Evolutionary conservation across 2,888 invertebrate genomes (phyloP).

Genomic region (Maniola hyperantus): DNA sequence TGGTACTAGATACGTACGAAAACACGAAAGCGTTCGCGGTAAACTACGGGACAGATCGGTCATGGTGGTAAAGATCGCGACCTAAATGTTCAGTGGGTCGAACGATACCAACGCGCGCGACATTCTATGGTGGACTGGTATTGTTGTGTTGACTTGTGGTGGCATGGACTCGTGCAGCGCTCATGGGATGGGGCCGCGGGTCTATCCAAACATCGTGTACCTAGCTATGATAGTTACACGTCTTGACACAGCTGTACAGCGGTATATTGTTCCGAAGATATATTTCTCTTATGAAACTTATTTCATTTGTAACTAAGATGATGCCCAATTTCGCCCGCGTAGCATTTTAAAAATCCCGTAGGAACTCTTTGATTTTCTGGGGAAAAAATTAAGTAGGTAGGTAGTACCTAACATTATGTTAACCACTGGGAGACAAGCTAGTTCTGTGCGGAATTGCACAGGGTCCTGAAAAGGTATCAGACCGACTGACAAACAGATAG

Average conservation of each 20-base stretch:
- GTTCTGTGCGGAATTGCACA: no score
- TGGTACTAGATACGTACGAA: not conserved
- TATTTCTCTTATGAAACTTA: not conserved
- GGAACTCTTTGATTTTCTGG: no score
- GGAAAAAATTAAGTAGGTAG: no score
- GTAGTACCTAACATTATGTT: no score
- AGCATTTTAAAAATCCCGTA: no score
- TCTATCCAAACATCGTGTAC: constrained; percentile 59
- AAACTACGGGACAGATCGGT: constrained; percentile 40
- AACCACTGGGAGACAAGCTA: no score
- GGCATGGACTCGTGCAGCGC: constrained; percentile 38
- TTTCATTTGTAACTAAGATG: not conserved
- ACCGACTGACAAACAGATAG: no score
- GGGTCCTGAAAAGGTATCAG: no score
- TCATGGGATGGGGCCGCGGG: constrained; percentile 72
- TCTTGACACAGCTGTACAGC: constrained; percentile 41
- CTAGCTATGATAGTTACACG: constrained; percentile 49
- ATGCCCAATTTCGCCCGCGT: no score
- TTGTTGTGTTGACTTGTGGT: constrained; percentile 40
- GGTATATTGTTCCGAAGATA: constrained; percentile 41
- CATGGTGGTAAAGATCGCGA: constrained; percentile 31
- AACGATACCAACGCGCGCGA: constrained; percentile 58
- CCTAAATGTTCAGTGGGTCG: constrained; percentile 14
- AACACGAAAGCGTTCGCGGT: constrained; percentile 32
- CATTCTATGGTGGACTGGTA: constrained; percentile 69